Evolutionary conservation across 2,113 vertebrate species (phyloP).

Genomic region (Protobothrops mucrosquamatus): DNA sequence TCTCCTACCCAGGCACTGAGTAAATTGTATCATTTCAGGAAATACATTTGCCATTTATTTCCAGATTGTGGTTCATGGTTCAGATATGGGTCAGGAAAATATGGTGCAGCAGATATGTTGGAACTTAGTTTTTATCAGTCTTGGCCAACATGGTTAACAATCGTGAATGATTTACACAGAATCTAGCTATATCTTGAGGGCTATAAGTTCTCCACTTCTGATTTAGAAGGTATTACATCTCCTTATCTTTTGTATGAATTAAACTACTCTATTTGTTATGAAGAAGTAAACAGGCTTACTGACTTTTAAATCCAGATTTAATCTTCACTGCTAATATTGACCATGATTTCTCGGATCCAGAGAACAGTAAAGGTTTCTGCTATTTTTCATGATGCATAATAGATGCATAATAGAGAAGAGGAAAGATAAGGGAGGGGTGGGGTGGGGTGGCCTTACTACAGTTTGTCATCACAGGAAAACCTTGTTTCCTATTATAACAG

Average conservation of each 20-base stretch:
- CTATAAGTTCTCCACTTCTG: neutral
- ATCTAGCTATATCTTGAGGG: neutral
- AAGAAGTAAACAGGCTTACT: neutral
- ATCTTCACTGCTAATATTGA: neutral
- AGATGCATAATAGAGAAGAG: neutral
- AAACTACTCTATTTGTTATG: neutral
- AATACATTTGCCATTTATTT: neutral
- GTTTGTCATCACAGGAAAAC: neutral
- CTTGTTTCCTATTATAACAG: neutral
- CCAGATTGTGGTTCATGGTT: neutral
- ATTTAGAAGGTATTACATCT: neutral
- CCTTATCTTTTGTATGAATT: neutral
- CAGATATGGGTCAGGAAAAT: neutral
- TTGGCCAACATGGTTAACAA: neutral
- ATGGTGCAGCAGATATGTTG: neutral
- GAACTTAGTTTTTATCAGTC: neutral
- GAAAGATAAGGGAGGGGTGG: neutral
- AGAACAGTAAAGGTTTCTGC: neutral
- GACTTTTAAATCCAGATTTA: neutral
- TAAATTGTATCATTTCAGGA: neutral
- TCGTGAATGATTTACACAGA: neutral
- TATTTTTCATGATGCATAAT: neutral
- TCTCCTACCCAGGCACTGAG: neutral
- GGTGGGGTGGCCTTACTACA: neutral
- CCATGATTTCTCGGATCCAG: neutral